Evolutionary conservation across 2,797 vertebrate genomes (phyloP).

Genomic region (Chelonia mydas): DNA sequence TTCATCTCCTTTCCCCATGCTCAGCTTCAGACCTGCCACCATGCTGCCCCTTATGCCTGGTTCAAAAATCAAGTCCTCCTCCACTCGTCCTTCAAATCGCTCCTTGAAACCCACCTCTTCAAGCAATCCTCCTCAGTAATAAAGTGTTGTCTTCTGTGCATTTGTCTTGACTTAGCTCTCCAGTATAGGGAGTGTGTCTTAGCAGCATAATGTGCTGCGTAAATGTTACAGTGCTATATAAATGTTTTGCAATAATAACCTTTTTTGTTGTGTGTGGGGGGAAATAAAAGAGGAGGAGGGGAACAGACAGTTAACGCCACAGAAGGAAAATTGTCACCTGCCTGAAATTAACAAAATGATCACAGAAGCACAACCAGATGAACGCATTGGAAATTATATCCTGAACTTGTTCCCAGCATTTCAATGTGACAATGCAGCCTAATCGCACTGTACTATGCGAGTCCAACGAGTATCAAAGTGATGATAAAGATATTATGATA

Average conservation of each 20-base stretch:
- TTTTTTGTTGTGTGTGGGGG: not conserved
- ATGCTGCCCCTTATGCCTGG: not conserved
- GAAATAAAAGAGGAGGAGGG: not conserved
- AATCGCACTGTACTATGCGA: not conserved
- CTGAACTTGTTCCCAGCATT: not conserved
- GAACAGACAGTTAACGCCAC: not conserved
- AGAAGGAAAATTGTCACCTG: not conserved
- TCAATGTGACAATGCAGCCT: not conserved
- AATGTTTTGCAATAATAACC: conserved; percentile 27
- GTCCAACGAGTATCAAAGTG: not conserved
- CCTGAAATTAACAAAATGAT: conserved; percentile 15
- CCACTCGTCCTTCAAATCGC: not conserved
- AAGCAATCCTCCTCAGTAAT: not conserved
- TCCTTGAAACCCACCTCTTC: not conserved
- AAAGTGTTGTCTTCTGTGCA: conserved; percentile 7
- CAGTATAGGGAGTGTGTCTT: conserved; percentile 1
- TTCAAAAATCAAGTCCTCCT: not conserved
- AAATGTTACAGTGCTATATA: conserved; percentile 24
- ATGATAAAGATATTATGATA: not conserved
- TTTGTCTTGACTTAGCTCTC: conserved; percentile 7
- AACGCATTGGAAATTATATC: not conserved
- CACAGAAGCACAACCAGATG: not conserved
- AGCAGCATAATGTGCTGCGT: not conserved
- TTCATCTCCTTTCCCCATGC: not conserved
- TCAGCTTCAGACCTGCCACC: not conserved